phyloP scores from a whole-genome alignment of 30 jellyfish, hydroid and myxozoan genomes.

The Chrysaora quinquecirrha region DNA sequence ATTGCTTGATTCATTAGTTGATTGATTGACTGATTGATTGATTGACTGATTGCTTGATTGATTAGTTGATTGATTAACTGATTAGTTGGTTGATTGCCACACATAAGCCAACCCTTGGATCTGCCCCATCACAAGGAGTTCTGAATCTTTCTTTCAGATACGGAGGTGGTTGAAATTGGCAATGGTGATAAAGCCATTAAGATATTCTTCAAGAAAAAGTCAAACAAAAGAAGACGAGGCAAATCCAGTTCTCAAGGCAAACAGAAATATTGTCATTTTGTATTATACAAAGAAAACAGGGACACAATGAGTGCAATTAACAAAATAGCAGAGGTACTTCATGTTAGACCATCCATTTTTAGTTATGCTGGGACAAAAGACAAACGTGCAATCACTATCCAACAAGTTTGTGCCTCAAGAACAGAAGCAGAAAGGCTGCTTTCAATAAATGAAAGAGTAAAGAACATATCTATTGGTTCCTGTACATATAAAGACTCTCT shows the following conservation, averaged over 20 bases:
- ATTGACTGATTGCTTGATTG: too few species aligned
- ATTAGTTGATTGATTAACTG: too few species aligned
- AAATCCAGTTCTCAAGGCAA: constrained; percentile 1
- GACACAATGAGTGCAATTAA: constrained; percentile 92
- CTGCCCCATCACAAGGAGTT: too few species aligned
- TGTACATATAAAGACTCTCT: constrained; percentile 52
- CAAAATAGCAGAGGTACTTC: constrained; percentile 70
- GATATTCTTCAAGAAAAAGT: constrained; percentile 24
- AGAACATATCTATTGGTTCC: constrained; percentile 78
- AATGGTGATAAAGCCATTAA: constrained; percentile 56
- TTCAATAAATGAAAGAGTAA: constrained; percentile 53
- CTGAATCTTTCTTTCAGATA: constrained; percentile 61
- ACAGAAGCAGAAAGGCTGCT: constrained; percentile 49
- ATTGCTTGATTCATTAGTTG: too few species aligned
- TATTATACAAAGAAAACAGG: constrained; percentile 87
- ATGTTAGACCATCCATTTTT: constrained; percentile 53
- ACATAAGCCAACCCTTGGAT: too few species aligned
- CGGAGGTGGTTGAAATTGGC: constrained; percentile 60
- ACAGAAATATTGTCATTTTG: constrained; percentile 76
- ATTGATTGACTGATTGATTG: too few species aligned
- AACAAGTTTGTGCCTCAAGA: constrained; percentile 70
- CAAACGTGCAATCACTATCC: constrained; percentile 89
- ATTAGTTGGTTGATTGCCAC: too few species aligned
- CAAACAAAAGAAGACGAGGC: constrained; percentile 31
- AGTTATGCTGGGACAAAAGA: constrained; percentile 99